Conservation (phyloP, 2,113 vertebrate species). For the Anoplopoma fimbria region DNA sequence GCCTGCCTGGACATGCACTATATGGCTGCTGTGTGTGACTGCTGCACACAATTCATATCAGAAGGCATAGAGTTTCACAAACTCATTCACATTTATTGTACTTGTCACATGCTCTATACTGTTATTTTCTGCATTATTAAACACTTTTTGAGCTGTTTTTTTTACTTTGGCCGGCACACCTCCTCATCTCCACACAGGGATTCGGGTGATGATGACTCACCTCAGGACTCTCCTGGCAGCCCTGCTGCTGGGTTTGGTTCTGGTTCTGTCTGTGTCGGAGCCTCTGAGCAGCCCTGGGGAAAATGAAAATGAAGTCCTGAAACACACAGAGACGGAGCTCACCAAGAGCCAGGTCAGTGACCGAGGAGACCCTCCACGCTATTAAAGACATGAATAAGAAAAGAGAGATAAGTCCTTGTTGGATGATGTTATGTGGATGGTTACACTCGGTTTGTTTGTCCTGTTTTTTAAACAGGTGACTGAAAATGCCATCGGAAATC, state of each 20-base stretch:
- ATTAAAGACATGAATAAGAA: neutral
- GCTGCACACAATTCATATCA: constrained; percentile 28
- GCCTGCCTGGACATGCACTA: constrained; percentile 62
- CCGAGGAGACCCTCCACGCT: neutral
- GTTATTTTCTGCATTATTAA: neutral
- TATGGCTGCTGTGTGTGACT: neutral
- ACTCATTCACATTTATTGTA: neutral
- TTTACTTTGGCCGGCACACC: neutral
- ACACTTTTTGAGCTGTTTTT: neutral
- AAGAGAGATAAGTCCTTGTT: neutral
- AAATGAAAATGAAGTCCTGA: constrained; percentile 69
- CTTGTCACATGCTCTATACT: neutral
- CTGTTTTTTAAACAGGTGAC: constrained; percentile 48
- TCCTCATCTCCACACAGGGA: constrained; percentile 33
- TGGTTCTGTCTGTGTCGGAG: constrained; percentile 43
- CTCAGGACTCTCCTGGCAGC: constrained; percentile 58
- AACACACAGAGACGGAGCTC: constrained; percentile 39
- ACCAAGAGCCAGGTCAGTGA: constrained; percentile 59
- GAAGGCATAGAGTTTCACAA: constrained; percentile 7
- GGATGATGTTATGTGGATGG: neutral
- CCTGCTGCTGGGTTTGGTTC: constrained; percentile 68
- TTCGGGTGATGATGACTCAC: constrained; percentile 66
- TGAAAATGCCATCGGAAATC: constrained; percentile 58
- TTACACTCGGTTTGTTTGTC: neutral
- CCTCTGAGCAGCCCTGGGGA: constrained; percentile 50